phyloP scores from a whole-genome alignment of 1,140 invertebrate species.

The Oscheius sp. region DNA sequence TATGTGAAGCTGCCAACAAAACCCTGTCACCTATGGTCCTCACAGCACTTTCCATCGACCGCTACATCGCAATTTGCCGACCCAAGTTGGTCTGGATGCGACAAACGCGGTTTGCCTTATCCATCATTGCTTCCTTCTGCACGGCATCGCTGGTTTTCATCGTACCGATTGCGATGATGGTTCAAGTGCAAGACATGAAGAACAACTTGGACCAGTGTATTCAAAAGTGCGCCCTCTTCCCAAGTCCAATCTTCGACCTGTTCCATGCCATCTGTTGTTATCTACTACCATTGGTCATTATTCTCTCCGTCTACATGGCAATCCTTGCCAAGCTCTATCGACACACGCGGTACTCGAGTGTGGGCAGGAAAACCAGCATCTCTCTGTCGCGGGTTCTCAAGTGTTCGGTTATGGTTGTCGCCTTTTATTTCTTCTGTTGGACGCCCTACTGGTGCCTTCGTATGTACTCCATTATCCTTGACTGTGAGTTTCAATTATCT shows the following conservation, averaged over 20 bases:
- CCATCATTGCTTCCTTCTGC: conserved; percentile 44
- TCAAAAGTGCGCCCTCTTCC: background rate
- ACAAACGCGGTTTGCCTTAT: conserved; percentile 45
- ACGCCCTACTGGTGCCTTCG: conserved; percentile 51
- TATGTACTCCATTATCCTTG: conserved; percentile 27
- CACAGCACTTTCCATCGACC: conserved; percentile 52
- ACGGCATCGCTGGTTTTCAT: conserved; percentile 51
- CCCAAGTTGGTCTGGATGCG: conserved; percentile 52
- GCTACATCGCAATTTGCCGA: conserved; percentile 54
- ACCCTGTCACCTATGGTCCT: conserved; percentile 52
- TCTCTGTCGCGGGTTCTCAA: conserved; percentile 52
- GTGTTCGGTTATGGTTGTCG: conserved; percentile 56
- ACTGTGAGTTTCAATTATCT: conserved; percentile 24
- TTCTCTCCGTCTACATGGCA: conserved; percentile 52
- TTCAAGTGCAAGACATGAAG: conserved; percentile 37
- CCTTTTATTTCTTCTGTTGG: conserved; percentile 59
- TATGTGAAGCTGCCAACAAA: conserved; percentile 56
- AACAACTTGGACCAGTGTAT: conserved; percentile 23
- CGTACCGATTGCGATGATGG: conserved; percentile 40
- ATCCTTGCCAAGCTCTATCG: conserved; percentile 47
- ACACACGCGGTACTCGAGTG: conserved; percentile 49
- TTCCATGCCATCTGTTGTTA: conserved; percentile 48
- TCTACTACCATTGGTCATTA: conserved; percentile 46
- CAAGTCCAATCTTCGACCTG: conserved; percentile 36
- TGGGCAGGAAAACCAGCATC: conserved; percentile 51